Base-by-base conservation (phyloP, 1,140 invertebrate genomes). In the Piezodorus guildinii region DNA sequence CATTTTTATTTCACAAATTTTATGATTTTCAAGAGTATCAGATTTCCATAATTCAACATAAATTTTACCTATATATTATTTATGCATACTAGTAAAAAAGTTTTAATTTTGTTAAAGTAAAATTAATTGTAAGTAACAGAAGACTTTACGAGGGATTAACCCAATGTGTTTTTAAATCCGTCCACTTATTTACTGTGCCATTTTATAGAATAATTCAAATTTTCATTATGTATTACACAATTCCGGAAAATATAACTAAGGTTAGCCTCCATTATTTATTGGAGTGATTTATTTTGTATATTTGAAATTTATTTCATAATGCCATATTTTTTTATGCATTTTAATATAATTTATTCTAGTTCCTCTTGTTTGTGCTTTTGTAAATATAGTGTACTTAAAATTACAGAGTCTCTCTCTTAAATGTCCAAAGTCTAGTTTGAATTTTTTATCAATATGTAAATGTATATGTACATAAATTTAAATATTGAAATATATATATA, bases 201-300 rank as follows among this genome's bases (percentile, higher is more conserved):
- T 56, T 56, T 56, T 60, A 60, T 60, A 60, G n/a, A 60, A 60
- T 60, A 34, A 43, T 25, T 58, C 4, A 27, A 58, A 27, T 27
- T 16, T 58, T 21, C 12, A 39, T 39, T 39, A 39, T 10, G 12
- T 39, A 10, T 6, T 10, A 10, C 34, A 39, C 12, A 12, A 39
- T 39, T 39, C 34, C 34, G 34, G 1, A 39, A 39, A 39, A 39
- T 39, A 39, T 27, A 58, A 34, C 34, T 2, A 19, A 19, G 30
- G 58, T 60, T 60, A 60, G 58, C 58, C 58, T 60, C 58, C 34
- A 60, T 60, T 60, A 43, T 60, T 34, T 43, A 60, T 60, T 60
- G 17, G 25, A 23, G 25, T 43, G 34, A 60, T 60, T 60, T 43
- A 43, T 43, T 60, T 60, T 39, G 58, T 21, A 17, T 39, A 21